Evolutionary conservation across 2,888 invertebrate genomes (phyloP).

Genomic region (Drosophila mercatorum): DNA sequence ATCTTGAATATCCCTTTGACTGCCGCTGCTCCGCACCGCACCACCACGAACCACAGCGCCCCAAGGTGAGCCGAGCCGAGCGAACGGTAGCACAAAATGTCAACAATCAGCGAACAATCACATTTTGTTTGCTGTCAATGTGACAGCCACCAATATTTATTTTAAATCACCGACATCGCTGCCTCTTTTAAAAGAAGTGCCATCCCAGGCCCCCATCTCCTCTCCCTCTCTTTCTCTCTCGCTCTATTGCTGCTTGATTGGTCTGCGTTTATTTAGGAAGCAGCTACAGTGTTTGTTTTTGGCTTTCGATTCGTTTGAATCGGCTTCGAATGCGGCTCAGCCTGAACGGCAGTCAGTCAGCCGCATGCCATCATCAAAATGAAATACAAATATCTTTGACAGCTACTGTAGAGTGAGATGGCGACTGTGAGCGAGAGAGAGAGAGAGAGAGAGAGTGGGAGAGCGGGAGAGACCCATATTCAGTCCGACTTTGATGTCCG

Average conservation of each 20-base stretch:
- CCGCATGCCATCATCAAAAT: slow-evolving; percentile 78
- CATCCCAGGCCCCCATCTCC: slow-evolving; percentile 16
- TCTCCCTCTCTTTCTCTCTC: background rate
- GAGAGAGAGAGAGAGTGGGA: background rate
- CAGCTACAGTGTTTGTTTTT: slow-evolving; percentile 72
- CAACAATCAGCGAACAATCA: slow-evolving; percentile 81
- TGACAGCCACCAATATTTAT: slow-evolving; percentile 81
- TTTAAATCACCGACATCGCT: slow-evolving; percentile 73
- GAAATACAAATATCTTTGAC: slow-evolving; percentile 82
- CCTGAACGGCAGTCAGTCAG: slow-evolving; percentile 69
- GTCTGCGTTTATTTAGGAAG: slow-evolving; percentile 75
- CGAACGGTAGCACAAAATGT: slow-evolving; percentile 77
- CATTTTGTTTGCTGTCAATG: slow-evolving; percentile 79
- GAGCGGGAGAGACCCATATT: slow-evolving; percentile 20
- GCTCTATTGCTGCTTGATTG: slow-evolving; percentile 57
- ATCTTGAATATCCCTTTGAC: slow-evolving; percentile 71
- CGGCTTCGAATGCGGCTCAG: slow-evolving; percentile 29
- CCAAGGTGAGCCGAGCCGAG: slow-evolving; percentile 40
- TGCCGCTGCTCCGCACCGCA: slow-evolving; percentile 11
- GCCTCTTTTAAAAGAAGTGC: slow-evolving; percentile 53
- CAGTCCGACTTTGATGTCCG: slow-evolving; percentile 73
- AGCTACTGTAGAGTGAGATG: slow-evolving; percentile 68
- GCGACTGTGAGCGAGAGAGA: slow-evolving; percentile 2
- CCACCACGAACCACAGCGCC: slow-evolving; percentile 24
- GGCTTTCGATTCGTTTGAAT: slow-evolving; percentile 76